Conservation (phyloP, 2,888 invertebrate genomes). For the Oligia strigilis region DNA sequence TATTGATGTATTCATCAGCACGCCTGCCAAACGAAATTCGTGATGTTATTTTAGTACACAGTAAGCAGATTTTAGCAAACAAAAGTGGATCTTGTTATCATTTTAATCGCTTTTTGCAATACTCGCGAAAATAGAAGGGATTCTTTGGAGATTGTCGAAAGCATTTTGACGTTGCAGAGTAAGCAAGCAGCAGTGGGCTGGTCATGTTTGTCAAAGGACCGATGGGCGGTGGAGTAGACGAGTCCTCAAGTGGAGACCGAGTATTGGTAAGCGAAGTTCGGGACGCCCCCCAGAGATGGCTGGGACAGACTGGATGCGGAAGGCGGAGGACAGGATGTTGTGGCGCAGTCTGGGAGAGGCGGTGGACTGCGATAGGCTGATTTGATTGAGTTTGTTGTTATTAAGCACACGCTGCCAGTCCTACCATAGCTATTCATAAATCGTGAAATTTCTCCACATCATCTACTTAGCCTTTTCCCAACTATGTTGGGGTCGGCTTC, state of each 20-base stretch:
- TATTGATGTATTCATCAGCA: constrained; percentile 38
- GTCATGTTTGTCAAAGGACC: too few species aligned
- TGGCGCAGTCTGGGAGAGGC: too few species aligned
- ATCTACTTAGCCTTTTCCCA: too few species aligned
- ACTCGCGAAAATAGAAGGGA: neutral
- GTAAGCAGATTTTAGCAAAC: neutral
- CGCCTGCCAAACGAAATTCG: constrained; percentile 2
- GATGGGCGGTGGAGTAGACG: neutral
- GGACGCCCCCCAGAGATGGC: neutral
- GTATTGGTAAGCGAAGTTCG: neutral
- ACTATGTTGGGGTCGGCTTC: too few species aligned
- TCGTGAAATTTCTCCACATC: neutral
- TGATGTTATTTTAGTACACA: constrained; percentile 24
- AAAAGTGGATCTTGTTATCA: neutral
- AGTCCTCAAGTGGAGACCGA: neutral
- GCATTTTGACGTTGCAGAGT: neutral
- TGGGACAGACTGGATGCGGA: too few species aligned
- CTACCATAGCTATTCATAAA: neutral
- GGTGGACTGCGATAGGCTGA: too few species aligned
- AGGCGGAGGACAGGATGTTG: too few species aligned
- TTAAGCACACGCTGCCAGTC: neutral
- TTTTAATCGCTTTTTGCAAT: neutral
- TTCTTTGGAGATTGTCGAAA: neutral
- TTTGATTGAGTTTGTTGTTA: too few species aligned
- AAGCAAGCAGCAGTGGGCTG: too few species aligned